Base-by-base conservation (phyloP, 2,113 vertebrate genomes). In the Gymnobelideus leadbeateri region DNA sequence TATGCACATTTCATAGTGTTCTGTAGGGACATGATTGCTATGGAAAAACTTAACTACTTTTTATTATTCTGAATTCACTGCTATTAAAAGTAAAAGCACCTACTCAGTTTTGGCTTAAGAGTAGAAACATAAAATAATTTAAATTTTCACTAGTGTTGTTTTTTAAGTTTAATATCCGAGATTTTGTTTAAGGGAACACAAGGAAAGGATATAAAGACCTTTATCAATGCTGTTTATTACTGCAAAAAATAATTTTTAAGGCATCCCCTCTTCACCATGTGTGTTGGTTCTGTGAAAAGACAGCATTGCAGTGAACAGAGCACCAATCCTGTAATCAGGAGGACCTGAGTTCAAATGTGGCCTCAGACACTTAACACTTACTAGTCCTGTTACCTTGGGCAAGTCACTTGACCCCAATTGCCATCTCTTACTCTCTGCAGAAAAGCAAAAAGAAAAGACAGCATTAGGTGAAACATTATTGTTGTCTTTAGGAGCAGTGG, bases 21-120 rank as follows among this genome's bases (percentile, higher is more conserved):
- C 26, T 91, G 46, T 43, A 89, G 50, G 51, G 31, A 21, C 10
- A 19, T 55, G 52, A 52, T 95, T 31, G 37, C 19, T 16, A 2
- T 90, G 47, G 54, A 94, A 93, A 84, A 94, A 51, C 43, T 54
- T 61, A 19, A 28, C 47, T 93, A 55, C 28, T 53, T 68, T n/a
- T 51, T 49, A 91, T n/a, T 91, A 19, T 95, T 92, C 91, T 89
- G n/a, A 49, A 49, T 49, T 49, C 47, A 49, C 47, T 49, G 47
- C 31, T 10, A 14, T 68, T 37, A 68, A 68, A 77, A 77, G 16
- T 4, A n/a, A 77, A 77, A n/a, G 37, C 68, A 77, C 14, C 3
- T 95, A 23, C 1, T 8, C 37, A 89, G 47, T 31, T 94, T 94
- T 12, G 84, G 0, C 2, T 91, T 93, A 21, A 68, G 68, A 84